These are phyloP conservation scores for Ispidina lecontei DNA, from an alignment of 2,797 vertebrate genomes.

Conservation along the genomic window DNA sequence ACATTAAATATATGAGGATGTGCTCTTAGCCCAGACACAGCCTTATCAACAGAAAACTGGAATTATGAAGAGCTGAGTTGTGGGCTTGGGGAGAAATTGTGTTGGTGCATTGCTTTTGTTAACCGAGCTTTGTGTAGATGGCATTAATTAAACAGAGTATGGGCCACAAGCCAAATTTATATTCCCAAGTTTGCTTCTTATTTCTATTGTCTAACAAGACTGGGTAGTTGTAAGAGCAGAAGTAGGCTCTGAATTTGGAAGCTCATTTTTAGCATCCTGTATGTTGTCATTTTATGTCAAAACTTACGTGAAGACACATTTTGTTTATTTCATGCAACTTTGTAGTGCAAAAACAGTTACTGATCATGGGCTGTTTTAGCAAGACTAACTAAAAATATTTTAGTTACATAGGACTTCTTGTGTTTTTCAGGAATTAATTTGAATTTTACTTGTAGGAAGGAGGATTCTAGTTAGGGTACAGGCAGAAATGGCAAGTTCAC, in stretches of 20 bases:
- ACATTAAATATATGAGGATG: not conserved
- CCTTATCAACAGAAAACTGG: not conserved
- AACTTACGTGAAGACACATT: not conserved
- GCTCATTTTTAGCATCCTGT: not conserved
- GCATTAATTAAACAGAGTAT: not conserved
- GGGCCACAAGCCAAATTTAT: not conserved
- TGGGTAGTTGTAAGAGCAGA: not conserved
- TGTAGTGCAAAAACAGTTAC: not conserved
- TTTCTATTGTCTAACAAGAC: not conserved
- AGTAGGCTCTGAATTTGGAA: not conserved
- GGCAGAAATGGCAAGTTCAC: conserved; percentile 21
- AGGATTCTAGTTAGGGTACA: not conserved
- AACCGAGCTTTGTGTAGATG: not conserved
- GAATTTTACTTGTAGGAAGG: conserved; percentile 3
- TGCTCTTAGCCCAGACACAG: not conserved
- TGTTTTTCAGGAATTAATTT: not conserved
- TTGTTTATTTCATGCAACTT: not conserved
- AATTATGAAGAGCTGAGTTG: not conserved
- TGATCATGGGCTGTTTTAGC: not conserved
- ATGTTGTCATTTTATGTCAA: not conserved
- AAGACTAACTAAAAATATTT: not conserved
- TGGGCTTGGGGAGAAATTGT: not conserved
- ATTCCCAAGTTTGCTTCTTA: not conserved
- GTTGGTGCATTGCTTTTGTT: not conserved
- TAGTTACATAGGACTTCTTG: not conserved